phyloP scores from a whole-genome alignment of 2,113 vertebrate species.

The Thamnophis sirtalis region DNA sequence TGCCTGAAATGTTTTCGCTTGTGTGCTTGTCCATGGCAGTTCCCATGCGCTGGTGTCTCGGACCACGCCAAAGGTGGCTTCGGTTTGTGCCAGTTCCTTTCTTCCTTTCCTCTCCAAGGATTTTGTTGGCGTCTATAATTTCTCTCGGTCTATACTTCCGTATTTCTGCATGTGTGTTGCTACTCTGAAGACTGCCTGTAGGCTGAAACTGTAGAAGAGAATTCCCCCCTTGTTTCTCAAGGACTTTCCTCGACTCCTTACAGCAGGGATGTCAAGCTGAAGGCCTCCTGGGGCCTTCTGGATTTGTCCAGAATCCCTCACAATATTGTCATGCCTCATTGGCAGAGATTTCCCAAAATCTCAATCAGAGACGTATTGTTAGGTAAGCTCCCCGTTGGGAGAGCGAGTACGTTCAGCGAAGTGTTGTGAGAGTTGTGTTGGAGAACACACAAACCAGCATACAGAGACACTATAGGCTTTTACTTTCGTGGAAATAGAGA shows the following conservation, averaged over 20 bases:
- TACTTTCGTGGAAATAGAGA: too few relatives aligned
- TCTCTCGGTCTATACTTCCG: not conserved
- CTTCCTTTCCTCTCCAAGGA: not conserved
- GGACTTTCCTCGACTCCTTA: not conserved
- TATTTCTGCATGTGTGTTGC: not conserved
- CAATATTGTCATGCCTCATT: too few relatives aligned
- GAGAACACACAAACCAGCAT: too few relatives aligned
- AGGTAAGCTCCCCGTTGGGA: too few relatives aligned
- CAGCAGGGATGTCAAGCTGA: not conserved
- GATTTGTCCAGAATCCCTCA: too few relatives aligned
- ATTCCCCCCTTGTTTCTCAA: not conserved
- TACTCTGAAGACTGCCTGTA: not conserved
- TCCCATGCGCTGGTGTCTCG: not conserved
- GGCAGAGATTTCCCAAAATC: too few relatives aligned
- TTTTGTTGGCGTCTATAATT: not conserved
- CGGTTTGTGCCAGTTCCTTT: not conserved
- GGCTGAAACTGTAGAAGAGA: not conserved
- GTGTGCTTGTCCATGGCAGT: accelerated
- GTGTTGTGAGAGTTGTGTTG: too few relatives aligned
- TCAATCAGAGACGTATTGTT: too few relatives aligned
- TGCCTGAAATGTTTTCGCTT: not conserved
- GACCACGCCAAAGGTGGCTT: not conserved
- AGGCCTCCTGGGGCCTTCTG: too few relatives aligned
- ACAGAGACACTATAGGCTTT: too few relatives aligned
- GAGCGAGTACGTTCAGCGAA: too few relatives aligned